Base-by-base conservation (phyloP, 2,113 vertebrate species). In the Leptocoma aspasia region DNA sequence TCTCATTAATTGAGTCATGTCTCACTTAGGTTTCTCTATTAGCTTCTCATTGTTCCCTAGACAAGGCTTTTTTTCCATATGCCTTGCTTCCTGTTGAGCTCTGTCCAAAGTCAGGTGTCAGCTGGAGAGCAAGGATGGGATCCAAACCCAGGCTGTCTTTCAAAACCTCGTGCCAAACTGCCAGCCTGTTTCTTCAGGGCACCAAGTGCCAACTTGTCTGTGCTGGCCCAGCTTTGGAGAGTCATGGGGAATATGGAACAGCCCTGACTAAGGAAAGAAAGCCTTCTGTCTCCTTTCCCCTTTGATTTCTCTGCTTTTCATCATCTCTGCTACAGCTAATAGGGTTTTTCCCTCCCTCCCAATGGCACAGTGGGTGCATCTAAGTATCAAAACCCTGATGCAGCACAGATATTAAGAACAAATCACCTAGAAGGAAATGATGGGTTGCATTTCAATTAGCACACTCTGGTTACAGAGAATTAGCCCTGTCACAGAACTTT, bases 1-100 rank as follows among this genome's bases (percentile, higher is more conserved):
- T 96, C 96, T 96, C 96, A 97, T 97, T 97, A 97, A 95, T 92
- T 95, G 95, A 97, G 91, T 95, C 91, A 95, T 96, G 96, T 96
- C 97, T 97, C 95, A 96, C 96, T 97, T 95, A 93, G 90, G 93
- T 94, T 91, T 85, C 82, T 93, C 85, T 80, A 97, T 96, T 96
- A 94, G 92, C 78, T 89, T 76, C 92, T 96, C 95, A 94, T 95
- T 96, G 93, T 96, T 97, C 94, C 96, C 92, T 27, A 69, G 94
- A 90, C 84, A 91, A 82, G 94, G 94, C 95, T 93, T 90, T 94
- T 94, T 96, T 95, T 94, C 86, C 96, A 95, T 90, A 85, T 96
- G 90, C 93, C 87, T 78, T 82, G 60, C 83, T 95, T 97, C 95
- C 95, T 96, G 89, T 94, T 93, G 94, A 96, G 93, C 76, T 89